Base-by-base conservation (phyloP, 2,113 vertebrate genomes). In the Brienomyrus longianalis region DNA sequence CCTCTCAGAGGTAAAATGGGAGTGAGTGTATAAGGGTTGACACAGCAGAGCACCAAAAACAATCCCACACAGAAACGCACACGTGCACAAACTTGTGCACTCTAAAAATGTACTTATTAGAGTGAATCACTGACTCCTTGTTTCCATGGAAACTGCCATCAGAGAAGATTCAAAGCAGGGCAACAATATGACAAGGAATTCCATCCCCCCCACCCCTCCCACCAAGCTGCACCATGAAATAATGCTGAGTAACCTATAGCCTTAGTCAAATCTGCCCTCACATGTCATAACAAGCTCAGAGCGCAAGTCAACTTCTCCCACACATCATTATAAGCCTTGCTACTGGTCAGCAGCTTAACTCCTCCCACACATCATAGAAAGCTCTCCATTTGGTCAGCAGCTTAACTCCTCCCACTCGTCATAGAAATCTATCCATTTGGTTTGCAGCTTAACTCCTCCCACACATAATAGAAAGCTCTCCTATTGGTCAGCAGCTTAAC, bases 131-230 rank as follows among this genome's bases (percentile, higher is more conserved):
- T 91, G 88, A 84, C 88, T 92, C 90, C 88, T 89, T 88, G 93
- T 93, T 93, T 91, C 92, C 90, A 92, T 92, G 92, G 91, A 88
- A 92, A 92, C 93, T 92, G 89, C 89, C 91, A 92, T 31, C 52
- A 62, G 90, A 89, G 87, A 83, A 45, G 83, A 90, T 91, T 91
- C 66, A 54, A 89, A 90, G 86, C 91, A 92, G 91, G 89, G 89
- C 74, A 87, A 70, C 52, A 62, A 89, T 92, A 90, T 84, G 84
- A 88, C 90, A 90, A 87, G 83, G 17, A 90, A 90, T 47, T 70
- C 74, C 91, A 85, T 88, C 50, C 80, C 89, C 91, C 54, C 86
- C 39, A 39, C 39, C 80, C 84, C 90, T 48, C 47, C 84, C 27
- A 19, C 50, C n/a, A 43, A 17, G 11, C 85, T 27, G 50, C 13